These are phyloP conservation scores for Dendrocopos noguchii DNA, from an alignment of 2,113 vertebrate species.

Conservation along the genomic window DNA sequence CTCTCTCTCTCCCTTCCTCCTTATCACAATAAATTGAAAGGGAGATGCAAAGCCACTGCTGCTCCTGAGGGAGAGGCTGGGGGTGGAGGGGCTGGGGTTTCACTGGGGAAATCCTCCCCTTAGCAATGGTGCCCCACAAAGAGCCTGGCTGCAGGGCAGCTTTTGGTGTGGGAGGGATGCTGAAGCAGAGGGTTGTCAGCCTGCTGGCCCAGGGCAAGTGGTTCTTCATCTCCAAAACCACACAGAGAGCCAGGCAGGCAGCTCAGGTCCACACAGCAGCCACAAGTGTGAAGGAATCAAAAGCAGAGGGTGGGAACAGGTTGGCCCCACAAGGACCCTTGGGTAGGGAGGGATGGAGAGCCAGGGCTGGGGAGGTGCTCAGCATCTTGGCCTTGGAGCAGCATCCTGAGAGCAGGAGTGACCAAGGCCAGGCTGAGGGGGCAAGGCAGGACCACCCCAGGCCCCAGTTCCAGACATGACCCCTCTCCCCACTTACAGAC, in stretches of 20 bases:
- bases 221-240: not conserved
- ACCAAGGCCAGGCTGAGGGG: not conserved
- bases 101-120: not conserved
- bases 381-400: fast-evolving
- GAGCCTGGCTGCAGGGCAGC: not conserved
- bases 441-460: not conserved
- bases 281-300: not conserved
- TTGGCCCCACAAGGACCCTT: fast-evolving
- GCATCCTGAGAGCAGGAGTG: not conserved
- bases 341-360: not conserved
- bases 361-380: not conserved
- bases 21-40: slow-evolving; percentile 55
- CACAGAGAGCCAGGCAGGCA: fast-evolving
- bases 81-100: not conserved
- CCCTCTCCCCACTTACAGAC: no score
- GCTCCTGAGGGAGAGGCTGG: not conserved
- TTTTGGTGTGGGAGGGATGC: not conserved
- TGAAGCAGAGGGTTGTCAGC: not conserved
- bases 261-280: not conserved
- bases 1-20: not conserved
- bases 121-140: not conserved
- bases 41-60: not conserved
- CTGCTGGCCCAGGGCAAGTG: fast-evolving
- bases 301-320: fast-evolving
- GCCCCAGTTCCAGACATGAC: no score